Evolutionary conservation across 2,888 invertebrate genomes (phyloP).

Genomic region (Maniola hyperantus): DNA sequence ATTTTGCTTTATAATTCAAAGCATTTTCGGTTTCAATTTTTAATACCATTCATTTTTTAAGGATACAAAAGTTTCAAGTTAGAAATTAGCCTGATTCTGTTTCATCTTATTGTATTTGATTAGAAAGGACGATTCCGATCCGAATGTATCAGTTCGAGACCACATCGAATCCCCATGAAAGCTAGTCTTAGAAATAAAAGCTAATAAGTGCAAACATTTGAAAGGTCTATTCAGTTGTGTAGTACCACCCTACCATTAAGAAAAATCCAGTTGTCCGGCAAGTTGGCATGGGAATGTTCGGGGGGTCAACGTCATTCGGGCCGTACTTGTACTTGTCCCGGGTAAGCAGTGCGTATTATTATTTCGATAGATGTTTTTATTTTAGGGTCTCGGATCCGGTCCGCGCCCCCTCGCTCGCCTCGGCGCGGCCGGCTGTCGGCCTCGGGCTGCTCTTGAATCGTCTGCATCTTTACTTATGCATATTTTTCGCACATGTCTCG

Average conservation of each 20-base stretch:
- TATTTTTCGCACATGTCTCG: slow-evolving; percentile 17
- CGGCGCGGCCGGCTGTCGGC: slow-evolving; percentile 48
- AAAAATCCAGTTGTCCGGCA: slow-evolving; percentile 74
- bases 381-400: slow-evolving; percentile 81
- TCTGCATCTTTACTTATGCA: slow-evolving; percentile 20
- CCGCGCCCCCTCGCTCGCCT: slow-evolving; percentile 74
- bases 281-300: slow-evolving; percentile 76
- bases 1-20: no score
- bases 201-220: slow-evolving; percentile 75
- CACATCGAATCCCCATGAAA: slow-evolving; percentile 58
- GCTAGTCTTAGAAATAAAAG: slow-evolving; percentile 75
- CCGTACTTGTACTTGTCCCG: slow-evolving; percentile 78
- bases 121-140: slow-evolving; percentile 5
- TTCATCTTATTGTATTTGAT: background rate
- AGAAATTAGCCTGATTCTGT: slow-evolving; percentile 9
- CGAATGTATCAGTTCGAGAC: slow-evolving; percentile 17
- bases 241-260: slow-evolving; percentile 73
- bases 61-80: no score
- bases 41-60: no score
- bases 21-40: no score
- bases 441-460: slow-evolving; percentile 42
- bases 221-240: slow-evolving; percentile 72
- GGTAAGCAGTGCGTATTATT: slow-evolving; percentile 79
- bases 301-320: slow-evolving; percentile 80
- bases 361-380: slow-evolving; percentile 82